Evolutionary conservation across 2,888 invertebrate genomes (phyloP).

Genomic region (Acleris emargana): DNA sequence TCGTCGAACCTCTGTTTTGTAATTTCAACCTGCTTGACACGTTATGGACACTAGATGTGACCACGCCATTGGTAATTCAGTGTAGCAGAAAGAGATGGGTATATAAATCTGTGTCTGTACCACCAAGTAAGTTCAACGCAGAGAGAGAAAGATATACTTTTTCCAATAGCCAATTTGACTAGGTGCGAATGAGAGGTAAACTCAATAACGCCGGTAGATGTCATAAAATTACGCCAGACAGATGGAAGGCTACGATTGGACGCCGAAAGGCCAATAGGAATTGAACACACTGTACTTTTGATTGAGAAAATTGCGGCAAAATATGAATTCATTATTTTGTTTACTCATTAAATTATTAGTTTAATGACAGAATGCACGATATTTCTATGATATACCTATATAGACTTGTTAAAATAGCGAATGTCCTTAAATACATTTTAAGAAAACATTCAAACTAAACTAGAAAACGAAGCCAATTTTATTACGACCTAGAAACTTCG

Average conservation of each 20-base stretch:
- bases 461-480: neutral
- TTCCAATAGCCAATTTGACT: conserved; percentile 38
- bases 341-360: neutral
- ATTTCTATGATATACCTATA: neutral
- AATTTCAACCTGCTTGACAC: conserved; percentile 61
- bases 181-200: conserved; percentile 59
- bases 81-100: conserved; percentile 51
- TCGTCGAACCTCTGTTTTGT: conserved; percentile 72
- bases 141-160: conserved; percentile 60
- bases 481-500: conserved; percentile 7
- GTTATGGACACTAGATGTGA: conserved; percentile 49
- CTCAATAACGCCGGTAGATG: conserved; percentile 51
- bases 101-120: conserved; percentile 53
- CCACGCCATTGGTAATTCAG: conserved; percentile 47
- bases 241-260: conserved; percentile 88
- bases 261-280: conserved; percentile 70
- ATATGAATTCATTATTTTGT: conserved; percentile 14
- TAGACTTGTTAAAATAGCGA: neutral
- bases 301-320: conserved; percentile 44
- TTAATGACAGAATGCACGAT: neutral
- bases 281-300: conserved; percentile 70
- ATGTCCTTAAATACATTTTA: neutral
- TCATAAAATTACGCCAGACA: conserved; percentile 82
- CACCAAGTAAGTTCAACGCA: conserved; percentile 53
- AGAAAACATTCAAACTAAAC: neutral